A percentile compares a stretch with the other conserved stretches of the same genome.
phyloP scores from a whole-genome alignment of 2,888 invertebrate genomes.

The Zaprionus lineosus region DNA sequence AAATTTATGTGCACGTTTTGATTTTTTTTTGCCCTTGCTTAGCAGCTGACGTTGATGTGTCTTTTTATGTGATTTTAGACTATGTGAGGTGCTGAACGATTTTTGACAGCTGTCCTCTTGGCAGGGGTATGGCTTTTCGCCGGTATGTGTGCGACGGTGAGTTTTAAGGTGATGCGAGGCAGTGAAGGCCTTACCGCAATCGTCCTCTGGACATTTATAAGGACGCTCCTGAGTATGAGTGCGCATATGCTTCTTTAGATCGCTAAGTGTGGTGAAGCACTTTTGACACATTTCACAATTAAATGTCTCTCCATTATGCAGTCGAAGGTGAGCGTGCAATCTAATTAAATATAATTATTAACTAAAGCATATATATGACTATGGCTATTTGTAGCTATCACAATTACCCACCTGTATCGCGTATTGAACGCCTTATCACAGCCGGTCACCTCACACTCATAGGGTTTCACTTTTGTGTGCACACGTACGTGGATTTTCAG shows the following conservation, averaged over 20 bases:
- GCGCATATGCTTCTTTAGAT: conserved; percentile 95
- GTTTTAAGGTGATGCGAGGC: conserved; percentile 97
- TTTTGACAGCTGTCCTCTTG: conserved; percentile 87
- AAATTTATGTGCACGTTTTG: conserved; percentile 53
- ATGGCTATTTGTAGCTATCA: conserved; percentile 18
- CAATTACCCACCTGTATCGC: conserved; percentile 88
- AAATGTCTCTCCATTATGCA: conserved; percentile 97
- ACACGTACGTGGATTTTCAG: conserved; percentile 96
- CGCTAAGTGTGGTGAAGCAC: conserved; percentile 96
- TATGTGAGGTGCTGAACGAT: conserved; percentile 93
- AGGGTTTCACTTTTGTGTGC: conserved; percentile 96
- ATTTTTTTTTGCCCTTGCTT: conserved; percentile 66
- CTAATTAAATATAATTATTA: conserved; percentile 74
- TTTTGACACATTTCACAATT: conserved; percentile 95
- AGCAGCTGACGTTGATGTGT: conserved; percentile 86
- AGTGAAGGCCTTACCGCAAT: conserved; percentile 95
- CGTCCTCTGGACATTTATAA: conserved; percentile 91
- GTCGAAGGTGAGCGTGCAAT: conserved; percentile 93
- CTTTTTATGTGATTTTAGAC: conserved; percentile 90
- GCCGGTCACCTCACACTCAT: conserved; percentile 90
- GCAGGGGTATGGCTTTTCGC: conserved; percentile 91
- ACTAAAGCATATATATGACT: not conserved
- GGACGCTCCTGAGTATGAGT: conserved; percentile 96
- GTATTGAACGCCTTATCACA: conserved; percentile 98
- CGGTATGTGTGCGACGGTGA: conserved; percentile 89